Base-by-base conservation (phyloP, 2,888 invertebrate species). In the Idaea dimidiata region DNA sequence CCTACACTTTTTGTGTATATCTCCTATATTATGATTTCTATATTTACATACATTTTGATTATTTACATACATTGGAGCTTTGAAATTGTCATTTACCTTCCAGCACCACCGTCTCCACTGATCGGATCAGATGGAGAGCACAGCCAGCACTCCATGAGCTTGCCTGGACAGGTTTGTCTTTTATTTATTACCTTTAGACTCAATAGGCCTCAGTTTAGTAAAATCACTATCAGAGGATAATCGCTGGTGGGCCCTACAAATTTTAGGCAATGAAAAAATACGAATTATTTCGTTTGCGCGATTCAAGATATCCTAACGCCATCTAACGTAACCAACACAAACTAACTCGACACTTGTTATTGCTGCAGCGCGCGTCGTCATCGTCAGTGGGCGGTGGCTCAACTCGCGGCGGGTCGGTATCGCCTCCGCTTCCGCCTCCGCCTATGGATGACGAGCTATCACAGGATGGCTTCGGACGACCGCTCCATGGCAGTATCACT, bases 391-490 rank as follows among this genome's bases (percentile, higher is more conserved):
- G 87, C 53, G 87, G 85, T 5, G 86, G 83, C 1, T 86, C 86
- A 0, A 73, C 77, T 32, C 89, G 93, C 70, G 91, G 93, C 63
- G 96, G 96, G 0, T 95, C 96, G 2, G 95, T 95, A 76, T 95
- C 95, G 33, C 97, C 98, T 3, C 98, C 98, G 18, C 93, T 97
- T 73, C 96, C 97, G 57, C 97, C 97, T 7, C 98, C 98, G 57
- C 98, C 98, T 16, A 95, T 96, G 57, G 96, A 97, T 73, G 96
- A 96, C 78, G 96, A 97, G 64, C 84, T 91, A 5, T 77, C 79
- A 64, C 96, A 96, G 81, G 95, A 96, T 68, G 94, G 94, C 63
- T 97, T 97, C 80, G 96, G 96, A 17, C 91, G 96, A 65, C 95
- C 95, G 8, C 93, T 94, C 6, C 93, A 93, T 43, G 43, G 43